Evolutionary conservation across 2,888 invertebrate genomes (phyloP).

Genomic region (Caenorhabditis sp.): DNA sequence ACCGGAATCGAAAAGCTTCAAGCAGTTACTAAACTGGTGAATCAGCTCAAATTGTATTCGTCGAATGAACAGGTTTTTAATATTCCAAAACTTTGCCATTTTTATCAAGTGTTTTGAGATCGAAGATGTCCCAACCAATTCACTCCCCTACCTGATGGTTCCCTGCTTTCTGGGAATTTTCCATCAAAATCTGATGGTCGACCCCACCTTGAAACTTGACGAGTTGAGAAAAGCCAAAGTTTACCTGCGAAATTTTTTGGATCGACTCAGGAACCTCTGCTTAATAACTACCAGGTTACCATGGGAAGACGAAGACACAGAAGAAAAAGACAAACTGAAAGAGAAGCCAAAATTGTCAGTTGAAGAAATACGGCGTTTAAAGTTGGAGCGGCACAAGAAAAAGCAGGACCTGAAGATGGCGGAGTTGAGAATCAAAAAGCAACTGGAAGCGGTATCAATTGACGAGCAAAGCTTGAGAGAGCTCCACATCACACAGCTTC

Average conservation of each 20-base stretch:
- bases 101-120: constrained; percentile 45
- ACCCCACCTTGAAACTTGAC: constrained; percentile 63
- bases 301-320: constrained; percentile 68
- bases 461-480: constrained; percentile 72
- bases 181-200: constrained; percentile 68
- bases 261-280: constrained; percentile 68
- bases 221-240: constrained; percentile 68
- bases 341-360: constrained; percentile 25
- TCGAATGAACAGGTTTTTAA: constrained; percentile 68
- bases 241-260: constrained; percentile 75
- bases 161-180: constrained; percentile 77
- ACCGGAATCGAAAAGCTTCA: constrained; percentile 61
- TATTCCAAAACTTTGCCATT: neutral
- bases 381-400: constrained; percentile 55
- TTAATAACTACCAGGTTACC: constrained; percentile 71
- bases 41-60: constrained; percentile 72
- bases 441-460: constrained; percentile 54
- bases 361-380: constrained; percentile 57
- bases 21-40: constrained; percentile 64
- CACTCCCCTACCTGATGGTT: constrained; percentile 76
- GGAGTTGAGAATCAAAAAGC: constrained; percentile 29
- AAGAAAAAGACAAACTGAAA: constrained; percentile 32
- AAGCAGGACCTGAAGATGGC: constrained; percentile 61
- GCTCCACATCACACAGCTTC: constrained; percentile 71
- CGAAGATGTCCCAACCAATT: constrained; percentile 70